Percentiles rank a stretch among this genome's conserved stretches.
These are phyloP conservation scores for Penaeus japonicus DNA, from an alignment of 1,140 invertebrate genomes.

Conservation along the genomic window DNA sequence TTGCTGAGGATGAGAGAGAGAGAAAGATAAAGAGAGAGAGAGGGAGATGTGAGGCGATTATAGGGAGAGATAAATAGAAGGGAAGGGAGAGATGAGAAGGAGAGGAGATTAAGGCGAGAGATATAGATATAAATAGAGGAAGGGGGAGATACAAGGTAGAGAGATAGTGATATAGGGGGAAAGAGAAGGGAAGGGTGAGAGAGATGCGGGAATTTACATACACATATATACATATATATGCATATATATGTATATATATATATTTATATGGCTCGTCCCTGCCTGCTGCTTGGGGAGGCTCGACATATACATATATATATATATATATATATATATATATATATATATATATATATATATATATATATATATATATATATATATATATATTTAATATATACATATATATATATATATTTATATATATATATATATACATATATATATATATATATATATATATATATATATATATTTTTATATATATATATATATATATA, in stretches of 20 bases:
- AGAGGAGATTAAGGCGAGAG: too few relatives aligned
- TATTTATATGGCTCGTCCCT: background rate
- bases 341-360: background rate
- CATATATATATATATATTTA: background rate
- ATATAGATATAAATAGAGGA: background rate
- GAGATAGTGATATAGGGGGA: background rate
- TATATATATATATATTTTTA: slow-evolving; percentile 6
- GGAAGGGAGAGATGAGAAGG: too few relatives aligned
- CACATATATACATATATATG: background rate
- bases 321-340: background rate
- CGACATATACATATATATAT: background rate
- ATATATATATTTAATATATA: background rate
- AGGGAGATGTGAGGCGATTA: too few relatives aligned
- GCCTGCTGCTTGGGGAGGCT: too few relatives aligned
- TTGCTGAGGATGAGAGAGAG: too few relatives aligned
- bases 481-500: slow-evolving; percentile 6
- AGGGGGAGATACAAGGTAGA: background rate
- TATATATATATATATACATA: background rate
- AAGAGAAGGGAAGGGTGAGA: too few relatives aligned
- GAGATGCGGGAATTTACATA: too few relatives aligned
- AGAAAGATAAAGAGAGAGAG: too few relatives aligned
- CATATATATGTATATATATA: background rate
- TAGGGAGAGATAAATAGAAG: too few relatives aligned
- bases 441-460: background rate
- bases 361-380: background rate